These are phyloP conservation scores for Zygogramma bicolorata DNA, from an alignment of 2,888 invertebrate species.

Conservation along the genomic window DNA sequence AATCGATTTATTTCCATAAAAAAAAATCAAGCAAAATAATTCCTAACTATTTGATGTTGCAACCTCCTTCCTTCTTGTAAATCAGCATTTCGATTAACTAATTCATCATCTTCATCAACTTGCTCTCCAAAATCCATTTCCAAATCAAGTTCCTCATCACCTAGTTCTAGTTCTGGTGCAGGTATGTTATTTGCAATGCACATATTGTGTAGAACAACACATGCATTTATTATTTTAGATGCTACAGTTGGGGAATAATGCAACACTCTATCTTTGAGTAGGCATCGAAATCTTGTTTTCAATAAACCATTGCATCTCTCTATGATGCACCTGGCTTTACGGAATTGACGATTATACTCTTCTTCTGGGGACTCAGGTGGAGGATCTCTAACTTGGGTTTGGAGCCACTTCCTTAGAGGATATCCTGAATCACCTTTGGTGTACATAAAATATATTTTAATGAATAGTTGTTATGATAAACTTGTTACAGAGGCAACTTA, in stretches of 20 bases:
- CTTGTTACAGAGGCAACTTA: background rate
- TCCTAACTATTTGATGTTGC: background rate
- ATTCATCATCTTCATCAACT: conserved; percentile 8
- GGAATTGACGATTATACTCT: too few species aligned
- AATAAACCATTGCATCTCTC: too few species aligned
- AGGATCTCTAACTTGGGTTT: background rate
- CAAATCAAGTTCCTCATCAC: conserved; percentile 8
- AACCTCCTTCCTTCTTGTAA: conserved; percentile 7
- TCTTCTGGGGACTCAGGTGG: background rate
- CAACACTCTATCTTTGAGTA: too few species aligned
- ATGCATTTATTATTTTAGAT: too few species aligned
- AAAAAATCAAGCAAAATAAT: conserved; percentile 4
- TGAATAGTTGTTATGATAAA: too few species aligned
- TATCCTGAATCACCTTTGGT: background rate
- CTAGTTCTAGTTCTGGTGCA: conserved; percentile 4
- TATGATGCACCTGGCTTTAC: background rate
- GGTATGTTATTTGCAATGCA: too few species aligned
- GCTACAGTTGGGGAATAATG: too few species aligned
- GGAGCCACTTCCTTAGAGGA: background rate
- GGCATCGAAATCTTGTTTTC: too few species aligned
- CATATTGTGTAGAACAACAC: too few species aligned
- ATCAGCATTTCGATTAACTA: background rate
- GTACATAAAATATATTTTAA: background rate
- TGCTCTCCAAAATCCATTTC: conserved; percentile 3
- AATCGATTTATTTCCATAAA: background rate